A percentile compares a stretch with the other conserved stretches of the same genome.
Conservation (phyloP, 2,113 vertebrate species). For the Eulemur macaco region DNA sequence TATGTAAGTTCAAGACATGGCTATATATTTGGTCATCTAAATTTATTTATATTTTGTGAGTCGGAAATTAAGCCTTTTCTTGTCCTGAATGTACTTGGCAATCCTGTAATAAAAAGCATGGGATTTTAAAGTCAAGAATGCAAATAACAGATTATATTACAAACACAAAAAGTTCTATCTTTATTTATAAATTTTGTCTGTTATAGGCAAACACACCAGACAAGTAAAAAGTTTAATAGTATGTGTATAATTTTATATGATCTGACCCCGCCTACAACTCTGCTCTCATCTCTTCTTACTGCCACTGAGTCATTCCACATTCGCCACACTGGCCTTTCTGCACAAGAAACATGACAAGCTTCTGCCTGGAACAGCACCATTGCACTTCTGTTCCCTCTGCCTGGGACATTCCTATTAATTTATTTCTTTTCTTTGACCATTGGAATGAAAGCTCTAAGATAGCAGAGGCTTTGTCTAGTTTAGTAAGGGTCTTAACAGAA, state of each 20-base stretch:
- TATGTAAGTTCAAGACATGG: not conserved
- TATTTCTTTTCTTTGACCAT: not conserved
- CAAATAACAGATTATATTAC: not conserved
- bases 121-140: not conserved
- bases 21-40: not conserved
- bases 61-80: not conserved
- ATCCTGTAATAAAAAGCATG: slow-evolving; percentile 31
- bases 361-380: not conserved
- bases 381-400: not conserved
- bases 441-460: not conserved
- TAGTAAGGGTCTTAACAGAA: too few species aligned
- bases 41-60: slow-evolving; percentile 27
- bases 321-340: not conserved
- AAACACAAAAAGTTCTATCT: not conserved
- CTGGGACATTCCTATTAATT: not conserved
- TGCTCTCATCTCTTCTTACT: not conserved
- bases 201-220: not conserved
- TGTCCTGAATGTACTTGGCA: not conserved
- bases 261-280: not conserved
- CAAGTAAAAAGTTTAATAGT: not conserved
- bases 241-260: not conserved
- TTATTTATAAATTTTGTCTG: not conserved
- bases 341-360: not conserved
- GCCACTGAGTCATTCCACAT: not conserved
- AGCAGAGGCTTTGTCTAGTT: not conserved